Evolutionary conservation across 2,113 vertebrate species (phyloP), one percentile per base, ranked within the genome.

Genomic region (Rissa tridactyla): DNA sequence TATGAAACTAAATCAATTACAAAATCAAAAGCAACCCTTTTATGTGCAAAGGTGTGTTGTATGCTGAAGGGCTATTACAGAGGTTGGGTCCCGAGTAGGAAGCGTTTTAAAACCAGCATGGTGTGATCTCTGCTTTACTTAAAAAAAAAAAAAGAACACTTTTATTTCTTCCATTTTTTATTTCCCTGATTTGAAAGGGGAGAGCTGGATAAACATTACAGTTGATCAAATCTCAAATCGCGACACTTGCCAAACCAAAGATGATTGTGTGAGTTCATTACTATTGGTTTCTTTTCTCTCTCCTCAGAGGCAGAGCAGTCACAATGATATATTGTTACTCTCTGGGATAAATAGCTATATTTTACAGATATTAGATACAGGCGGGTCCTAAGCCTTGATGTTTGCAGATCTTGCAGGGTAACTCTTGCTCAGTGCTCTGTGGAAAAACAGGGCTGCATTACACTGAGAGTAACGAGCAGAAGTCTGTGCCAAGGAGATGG

Each of bases 161-260:
- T 90, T 65, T 66, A n/a, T 80, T 68, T 82, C 32, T 55, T 77
- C 58, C 44, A 10, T 6, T 71, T 69, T 75, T 90, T 52, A 0
- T 3, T 32, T 71, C n/a, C 57, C 47, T 82, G 71, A 87, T 97
- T 93, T 96, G 85, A 86, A 96, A 96, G 89, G 54, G 64, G 54
- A 90, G 61, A 92, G 71, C 32, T 95, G 85, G 40, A 92, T 93
- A 96, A 98, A 97, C 86, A 96, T 84, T 95, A 81, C 82, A 86
- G 83, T 80, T 93, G 96, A 97, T 97, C 96, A 86, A 58, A 97
- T 90, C 69, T 97, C 90, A 90, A 97, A 94, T n/a, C 95, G 44
- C 2, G 13, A 58, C 38, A 79, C 34, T 81, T 96, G 91, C 97
- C 96, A 98, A 98, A 92, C 88, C 76, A 96, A 97, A 95, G 96